These are phyloP conservation scores for Aporophyla nigra DNA, from an alignment of 2,888 invertebrate genomes.

Conservation along the genomic window DNA sequence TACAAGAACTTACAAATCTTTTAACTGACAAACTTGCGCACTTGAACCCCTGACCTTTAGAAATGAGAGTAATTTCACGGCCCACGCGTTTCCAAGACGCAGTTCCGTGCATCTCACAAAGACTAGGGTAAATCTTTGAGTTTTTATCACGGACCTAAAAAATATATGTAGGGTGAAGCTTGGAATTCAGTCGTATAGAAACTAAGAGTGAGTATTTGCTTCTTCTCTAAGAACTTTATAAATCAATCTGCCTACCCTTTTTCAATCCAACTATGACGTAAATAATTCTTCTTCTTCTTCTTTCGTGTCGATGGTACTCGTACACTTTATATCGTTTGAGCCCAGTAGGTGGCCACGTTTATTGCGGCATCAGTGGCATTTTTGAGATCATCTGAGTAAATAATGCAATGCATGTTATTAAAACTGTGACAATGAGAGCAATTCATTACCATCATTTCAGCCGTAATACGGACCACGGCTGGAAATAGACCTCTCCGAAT, in stretches of 20 bases:
- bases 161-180: background rate
- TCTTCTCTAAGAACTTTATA: background rate
- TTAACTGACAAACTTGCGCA: constrained; percentile 26
- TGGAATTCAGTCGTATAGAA: constrained; percentile 12
- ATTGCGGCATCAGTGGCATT: too few relatives aligned
- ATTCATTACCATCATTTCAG: too few relatives aligned
- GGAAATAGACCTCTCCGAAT: too few relatives aligned
- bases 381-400: too few relatives aligned
- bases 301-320: too few relatives aligned
- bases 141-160: constrained; percentile 45
- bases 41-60: constrained; percentile 38
- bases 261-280: too few relatives aligned
- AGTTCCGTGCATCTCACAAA: constrained; percentile 40
- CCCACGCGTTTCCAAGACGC: constrained; percentile 47
- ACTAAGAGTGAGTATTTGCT: background rate
- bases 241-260: background rate
- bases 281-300: too few relatives aligned
- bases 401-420: too few relatives aligned
- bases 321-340: too few relatives aligned
- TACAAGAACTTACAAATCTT: constrained; percentile 24
- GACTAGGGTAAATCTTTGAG: constrained; percentile 34
- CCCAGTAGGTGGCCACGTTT: too few relatives aligned
- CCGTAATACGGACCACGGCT: too few relatives aligned
- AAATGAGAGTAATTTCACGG: constrained; percentile 47
- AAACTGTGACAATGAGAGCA: too few relatives aligned